phyloP scores from a whole-genome alignment of 2,113 vertebrate species.

The Neolamprologus longior region DNA sequence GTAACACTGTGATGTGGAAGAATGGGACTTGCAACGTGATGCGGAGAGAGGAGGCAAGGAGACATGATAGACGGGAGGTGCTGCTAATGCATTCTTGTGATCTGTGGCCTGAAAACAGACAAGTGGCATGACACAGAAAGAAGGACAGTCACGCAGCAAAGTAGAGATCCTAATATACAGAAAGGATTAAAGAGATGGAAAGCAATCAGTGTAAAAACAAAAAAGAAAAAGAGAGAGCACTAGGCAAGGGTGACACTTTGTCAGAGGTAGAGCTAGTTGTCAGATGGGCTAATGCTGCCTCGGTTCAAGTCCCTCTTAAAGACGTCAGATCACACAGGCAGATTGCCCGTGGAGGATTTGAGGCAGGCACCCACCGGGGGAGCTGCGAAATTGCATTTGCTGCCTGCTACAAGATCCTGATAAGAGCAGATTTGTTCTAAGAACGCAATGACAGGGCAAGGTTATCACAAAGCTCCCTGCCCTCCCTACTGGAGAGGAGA shows the following conservation, averaged over 20 bases:
- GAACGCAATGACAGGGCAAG: slow-evolving; percentile 73
- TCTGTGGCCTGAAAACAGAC: slow-evolving; percentile 6
- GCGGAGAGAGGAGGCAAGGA: neutral
- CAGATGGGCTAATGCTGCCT: slow-evolving; percentile 59
- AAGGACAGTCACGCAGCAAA: neutral
- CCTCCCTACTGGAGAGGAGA: slow-evolving; percentile 6
- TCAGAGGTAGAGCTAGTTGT: slow-evolving; percentile 47
- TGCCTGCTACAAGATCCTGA: slow-evolving; percentile 67
- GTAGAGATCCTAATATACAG: slow-evolving; percentile 1
- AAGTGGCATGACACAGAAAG: neutral
- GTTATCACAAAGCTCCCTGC: slow-evolving; percentile 62
- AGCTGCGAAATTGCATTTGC: slow-evolving; percentile 66
- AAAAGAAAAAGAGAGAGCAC: neutral
- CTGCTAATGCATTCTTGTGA: slow-evolving; percentile 24
- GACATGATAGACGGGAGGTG: neutral
- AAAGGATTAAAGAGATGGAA: slow-evolving; percentile 26
- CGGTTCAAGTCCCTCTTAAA: slow-evolving; percentile 65
- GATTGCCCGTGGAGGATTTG: slow-evolving; percentile 65
- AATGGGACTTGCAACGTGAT: no score
- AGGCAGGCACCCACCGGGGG: slow-evolving; percentile 39
- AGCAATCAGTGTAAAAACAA: slow-evolving; percentile 24
- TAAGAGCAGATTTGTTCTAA: slow-evolving; percentile 73
- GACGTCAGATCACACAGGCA: slow-evolving; percentile 67
- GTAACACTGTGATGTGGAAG: neutral
- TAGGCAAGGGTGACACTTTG: slow-evolving; percentile 34